A percentile compares a stretch with the other conserved stretches of the same genome.
Evolutionary conservation across 2,797 vertebrate species (phyloP).

Genomic region (Hoplostethus atlanticus): DNA sequence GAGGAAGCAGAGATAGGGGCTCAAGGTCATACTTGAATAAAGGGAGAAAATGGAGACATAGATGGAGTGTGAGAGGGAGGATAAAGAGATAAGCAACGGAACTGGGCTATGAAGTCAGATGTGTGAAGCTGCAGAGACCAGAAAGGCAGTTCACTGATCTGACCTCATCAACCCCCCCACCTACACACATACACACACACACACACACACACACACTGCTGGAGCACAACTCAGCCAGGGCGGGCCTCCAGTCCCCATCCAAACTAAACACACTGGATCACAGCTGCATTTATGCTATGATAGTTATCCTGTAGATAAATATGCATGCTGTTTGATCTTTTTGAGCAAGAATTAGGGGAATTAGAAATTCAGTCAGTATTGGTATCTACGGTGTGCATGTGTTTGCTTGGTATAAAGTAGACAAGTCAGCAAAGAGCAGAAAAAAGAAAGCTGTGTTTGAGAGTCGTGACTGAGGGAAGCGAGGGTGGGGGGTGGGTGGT

Average conservation of each 20-base stretch:
- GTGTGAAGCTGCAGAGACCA: constrained; percentile 36
- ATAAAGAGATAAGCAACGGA: not conserved
- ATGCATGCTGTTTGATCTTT: constrained; percentile 25
- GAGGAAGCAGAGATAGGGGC: constrained; percentile 7
- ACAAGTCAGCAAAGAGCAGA: constrained; percentile 66
- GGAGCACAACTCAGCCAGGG: constrained; percentile 35
- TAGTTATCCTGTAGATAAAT: constrained; percentile 22
- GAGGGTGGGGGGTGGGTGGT: constrained; percentile 54
- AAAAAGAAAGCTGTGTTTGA: constrained; percentile 51
- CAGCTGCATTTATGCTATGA: constrained; percentile 51
- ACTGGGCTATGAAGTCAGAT: constrained; percentile 27
- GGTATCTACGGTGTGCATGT: constrained; percentile 4
- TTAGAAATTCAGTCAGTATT: not conserved
- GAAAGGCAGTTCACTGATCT: constrained; percentile 38
- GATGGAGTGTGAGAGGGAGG: constrained; percentile 4
- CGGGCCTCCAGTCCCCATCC: constrained; percentile 55
- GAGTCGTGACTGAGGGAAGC: constrained; percentile 77
- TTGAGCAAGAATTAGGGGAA: constrained; percentile 15
- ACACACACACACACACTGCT: constrained; percentile 10
- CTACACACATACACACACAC: not conserved
- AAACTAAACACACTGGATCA: constrained; percentile 63
- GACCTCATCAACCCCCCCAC: not conserved
- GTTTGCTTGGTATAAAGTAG: constrained; percentile 22
- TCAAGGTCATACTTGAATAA: not conserved
- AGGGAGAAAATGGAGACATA: constrained; percentile 29